Evolutionary conservation across 1,140 invertebrate species (phyloP), one percentile per base, ranked within the genome.

Genomic region (Bombus ignitus): DNA sequence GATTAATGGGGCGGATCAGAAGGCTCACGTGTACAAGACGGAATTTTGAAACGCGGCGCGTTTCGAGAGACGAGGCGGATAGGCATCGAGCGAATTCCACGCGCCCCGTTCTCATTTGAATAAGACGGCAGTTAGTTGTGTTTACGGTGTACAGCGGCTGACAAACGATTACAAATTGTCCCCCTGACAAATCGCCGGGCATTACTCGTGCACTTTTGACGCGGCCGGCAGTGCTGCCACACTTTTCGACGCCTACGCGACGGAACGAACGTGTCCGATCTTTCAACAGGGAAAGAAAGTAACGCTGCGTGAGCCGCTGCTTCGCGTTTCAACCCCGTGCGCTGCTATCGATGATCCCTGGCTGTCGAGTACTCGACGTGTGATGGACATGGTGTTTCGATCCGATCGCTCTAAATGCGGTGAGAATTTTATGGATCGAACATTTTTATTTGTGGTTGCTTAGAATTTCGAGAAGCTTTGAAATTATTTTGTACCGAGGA

Each of bases 161-260:
- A 94, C 94, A 94, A 95, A 95, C 93, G 94, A 95, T 95, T 94
- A 95, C 93, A 94, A 95, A 95, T 95, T 93, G 92, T 92, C 78
- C 82, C 81, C 47, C 68, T 89, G 87, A 89, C 88, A 89, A 91
- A 91, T 89, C 83, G 47, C 62, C 72, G 28, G 39, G 53, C 79
- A 78, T 91, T 91, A 91, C 66, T 78, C 77, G 83, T 53, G 66
- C 84, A 88, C 81, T 90, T 91, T 91, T 88, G 87, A 88, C 86
- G 80, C 87, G 53, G 28, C 74, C 75, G 72, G n/a, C n/a, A 12
- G 10, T 25, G 53, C 37, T 22, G 32, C 71, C 47, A 72, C 84
- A 81, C 57, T 53, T 72, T 66, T 32, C 28, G 53, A 70, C 73
- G 65, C 76, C 79, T 75, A 81, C 81, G 76, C 74, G 68, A 42